phyloP scores from a whole-genome alignment of 2,888 invertebrate species.

The Yponomeuta malinellus region DNA sequence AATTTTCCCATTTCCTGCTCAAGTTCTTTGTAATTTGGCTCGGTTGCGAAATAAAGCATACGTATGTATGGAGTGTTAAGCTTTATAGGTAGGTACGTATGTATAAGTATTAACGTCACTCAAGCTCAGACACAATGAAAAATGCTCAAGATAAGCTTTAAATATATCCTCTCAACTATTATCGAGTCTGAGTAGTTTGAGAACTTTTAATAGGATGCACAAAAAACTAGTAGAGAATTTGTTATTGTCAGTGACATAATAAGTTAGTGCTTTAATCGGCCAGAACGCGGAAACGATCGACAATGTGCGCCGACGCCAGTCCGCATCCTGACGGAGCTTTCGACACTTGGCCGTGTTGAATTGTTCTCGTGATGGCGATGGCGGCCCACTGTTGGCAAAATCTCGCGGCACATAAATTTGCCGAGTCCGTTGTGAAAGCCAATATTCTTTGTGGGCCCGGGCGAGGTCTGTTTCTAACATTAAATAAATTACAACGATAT shows the following conservation, averaged over 20 bases:
- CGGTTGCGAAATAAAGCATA: neutral
- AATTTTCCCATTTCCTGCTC: conserved; percentile 1
- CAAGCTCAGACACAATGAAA: neutral
- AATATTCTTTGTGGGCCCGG: conserved; percentile 70
- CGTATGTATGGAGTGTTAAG: neutral
- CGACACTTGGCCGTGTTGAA: conserved; percentile 24
- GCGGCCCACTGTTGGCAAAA: conserved; percentile 49
- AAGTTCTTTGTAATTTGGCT: neutral
- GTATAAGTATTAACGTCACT: neutral
- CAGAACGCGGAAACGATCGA: conserved; percentile 8
- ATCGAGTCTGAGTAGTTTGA: neutral
- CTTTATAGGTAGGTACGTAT: neutral
- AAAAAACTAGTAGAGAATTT: neutral
- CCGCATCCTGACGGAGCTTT: conserved; percentile 8
- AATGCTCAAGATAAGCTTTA: neutral
- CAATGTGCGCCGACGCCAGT: neutral
- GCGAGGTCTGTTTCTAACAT: conserved; percentile 71
- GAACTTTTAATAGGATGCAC: neutral
- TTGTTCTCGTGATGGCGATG: conserved; percentile 50
- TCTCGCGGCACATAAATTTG: conserved; percentile 70
- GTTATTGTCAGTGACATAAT: neutral
- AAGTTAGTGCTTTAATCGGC: neutral
- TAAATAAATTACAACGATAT: conserved; percentile 74
- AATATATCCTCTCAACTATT: neutral
- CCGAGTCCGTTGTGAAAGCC: conserved; percentile 73